Base-by-base conservation (phyloP, 2,797 vertebrate species). In the Syngnathus rostellatus region DNA sequence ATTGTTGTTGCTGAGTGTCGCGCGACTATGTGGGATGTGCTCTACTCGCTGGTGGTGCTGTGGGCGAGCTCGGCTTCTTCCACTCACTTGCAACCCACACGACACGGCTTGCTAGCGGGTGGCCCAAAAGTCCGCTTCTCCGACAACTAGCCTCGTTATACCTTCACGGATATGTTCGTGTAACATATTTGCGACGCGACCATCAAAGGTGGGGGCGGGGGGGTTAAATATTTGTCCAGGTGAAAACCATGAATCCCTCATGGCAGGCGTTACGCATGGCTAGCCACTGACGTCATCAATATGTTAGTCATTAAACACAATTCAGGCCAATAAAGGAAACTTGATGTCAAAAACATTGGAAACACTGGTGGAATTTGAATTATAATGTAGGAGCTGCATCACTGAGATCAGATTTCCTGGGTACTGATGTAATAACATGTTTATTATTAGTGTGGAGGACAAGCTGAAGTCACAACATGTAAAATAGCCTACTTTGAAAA, bases 1-100 rank as follows among this genome's bases (percentile, higher is more conserved):
- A 88, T 89, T 90, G 88, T 90, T 89, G 84, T 86, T 86, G 84
- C 77, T 79, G 55, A 58, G 14, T 58, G 86, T 87, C 85, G 80
- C 80, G 82, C 77, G 82, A 81, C 72, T 75, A 74, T 75, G 80
- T 85, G 85, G 78, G 84, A 81, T 80, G 84, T 79, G 68, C 73
- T 70, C 76, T 48, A 73, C 76, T 74, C 21, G 58, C 8, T 19
- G 37, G 8, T 60, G 58, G 38, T 61, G 38, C 38, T 61, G 80
- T 83, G 78, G 69, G 63, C 69, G 78, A 76, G 77, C 75, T 64
- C 63, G 41, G 41, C 61, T 63, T 63, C 79, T 85, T 68, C 78
- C 79, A 69, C 67, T 82, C 81, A 84, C 82, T 83, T 81, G 12
- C 9, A 81, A 83, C 82, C 57, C 57, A 40, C 48, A 38, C 50